Percentiles rank a stretch among this genome's conserved stretches.
Conservation (phyloP, 2,888 invertebrate species). For the Morpho helenor region DNA sequence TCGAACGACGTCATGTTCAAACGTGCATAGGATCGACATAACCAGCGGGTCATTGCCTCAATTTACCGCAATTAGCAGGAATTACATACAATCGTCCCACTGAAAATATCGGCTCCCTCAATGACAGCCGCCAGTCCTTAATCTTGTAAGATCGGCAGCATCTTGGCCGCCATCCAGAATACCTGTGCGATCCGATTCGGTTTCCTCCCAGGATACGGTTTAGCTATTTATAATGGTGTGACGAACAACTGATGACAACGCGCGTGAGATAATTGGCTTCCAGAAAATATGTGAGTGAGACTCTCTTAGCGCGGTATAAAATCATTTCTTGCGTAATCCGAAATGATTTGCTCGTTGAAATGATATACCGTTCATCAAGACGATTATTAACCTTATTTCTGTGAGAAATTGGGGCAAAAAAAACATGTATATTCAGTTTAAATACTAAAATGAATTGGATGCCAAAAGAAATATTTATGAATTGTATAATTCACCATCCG, state of each 20-base stretch:
- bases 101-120: slow-evolving; percentile 5
- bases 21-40: slow-evolving; percentile 10
- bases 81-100: slow-evolving; percentile 6
- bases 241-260: slow-evolving; percentile 43
- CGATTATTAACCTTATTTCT: slow-evolving; percentile 9
- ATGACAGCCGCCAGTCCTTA: slow-evolving; percentile 16
- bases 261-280: slow-evolving; percentile 28
- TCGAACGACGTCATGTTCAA: too few species aligned
- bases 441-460: too few species aligned
- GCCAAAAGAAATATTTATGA: too few species aligned
- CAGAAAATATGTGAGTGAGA: slow-evolving; percentile 13
- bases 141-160: slow-evolving; percentile 25
- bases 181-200: slow-evolving; percentile 62
- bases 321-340: slow-evolving; percentile 6
- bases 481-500: too few species aligned
- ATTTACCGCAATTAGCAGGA: slow-evolving; percentile 11
- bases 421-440: background rate
- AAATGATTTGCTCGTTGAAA: slow-evolving; percentile 1
- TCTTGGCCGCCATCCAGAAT: slow-evolving; percentile 59
- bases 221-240: slow-evolving; percentile 57
- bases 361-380: slow-evolving; percentile 4
- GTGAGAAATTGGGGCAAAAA: slow-evolving; percentile 1
- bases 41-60: slow-evolving; percentile 20
- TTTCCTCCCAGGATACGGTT: slow-evolving; percentile 64
- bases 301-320: background rate